These are phyloP conservation scores for Agrilus mali DNA, from an alignment of 2,888 invertebrate species.

Conservation along the genomic window DNA sequence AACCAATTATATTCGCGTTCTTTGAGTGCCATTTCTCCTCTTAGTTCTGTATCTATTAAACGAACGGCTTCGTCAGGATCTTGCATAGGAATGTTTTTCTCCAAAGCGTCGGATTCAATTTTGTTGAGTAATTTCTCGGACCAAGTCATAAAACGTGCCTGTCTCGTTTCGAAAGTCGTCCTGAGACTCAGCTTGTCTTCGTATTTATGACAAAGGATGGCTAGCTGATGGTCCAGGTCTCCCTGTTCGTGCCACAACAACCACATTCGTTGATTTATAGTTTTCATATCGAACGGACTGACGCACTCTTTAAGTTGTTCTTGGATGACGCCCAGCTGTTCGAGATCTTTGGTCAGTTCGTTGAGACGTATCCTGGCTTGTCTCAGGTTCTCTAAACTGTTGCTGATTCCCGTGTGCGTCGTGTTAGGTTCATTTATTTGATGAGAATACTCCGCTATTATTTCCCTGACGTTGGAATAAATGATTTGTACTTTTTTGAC, in stretches of 20 bases:
- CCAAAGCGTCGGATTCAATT: conserved; percentile 45
- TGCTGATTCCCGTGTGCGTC: conserved; percentile 49
- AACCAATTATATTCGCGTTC: conserved; percentile 72
- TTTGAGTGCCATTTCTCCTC: conserved; percentile 62
- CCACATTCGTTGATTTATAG: conserved; percentile 66
- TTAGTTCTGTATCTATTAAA: conserved; percentile 59
- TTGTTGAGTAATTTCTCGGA: conserved; percentile 53
- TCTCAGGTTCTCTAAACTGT: conserved; percentile 49
- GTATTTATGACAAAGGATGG: conserved; percentile 55
- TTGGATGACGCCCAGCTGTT: conserved; percentile 58
- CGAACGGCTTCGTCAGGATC: conserved; percentile 64
- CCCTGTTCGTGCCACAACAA: conserved; percentile 67
- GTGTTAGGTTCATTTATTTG: conserved; percentile 34
- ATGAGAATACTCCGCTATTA: conserved; percentile 44
- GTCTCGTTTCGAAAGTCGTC: conserved; percentile 55
- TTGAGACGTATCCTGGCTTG: conserved; percentile 46
- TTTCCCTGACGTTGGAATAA: conserved; percentile 52
- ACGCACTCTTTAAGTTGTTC: conserved; percentile 77
- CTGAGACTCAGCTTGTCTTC: conserved; percentile 63
- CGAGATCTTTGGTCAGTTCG: conserved; percentile 49
- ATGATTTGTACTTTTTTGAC: conserved; percentile 44
- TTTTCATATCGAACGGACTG: conserved; percentile 71
- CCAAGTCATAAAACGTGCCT: conserved; percentile 57
- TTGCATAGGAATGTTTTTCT: conserved; percentile 31
- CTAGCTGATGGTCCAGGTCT: conserved; percentile 68